These are phyloP conservation scores for Galerucella nymphaeae DNA, from an alignment of 2,888 invertebrate species.

Conservation along the genomic window DNA sequence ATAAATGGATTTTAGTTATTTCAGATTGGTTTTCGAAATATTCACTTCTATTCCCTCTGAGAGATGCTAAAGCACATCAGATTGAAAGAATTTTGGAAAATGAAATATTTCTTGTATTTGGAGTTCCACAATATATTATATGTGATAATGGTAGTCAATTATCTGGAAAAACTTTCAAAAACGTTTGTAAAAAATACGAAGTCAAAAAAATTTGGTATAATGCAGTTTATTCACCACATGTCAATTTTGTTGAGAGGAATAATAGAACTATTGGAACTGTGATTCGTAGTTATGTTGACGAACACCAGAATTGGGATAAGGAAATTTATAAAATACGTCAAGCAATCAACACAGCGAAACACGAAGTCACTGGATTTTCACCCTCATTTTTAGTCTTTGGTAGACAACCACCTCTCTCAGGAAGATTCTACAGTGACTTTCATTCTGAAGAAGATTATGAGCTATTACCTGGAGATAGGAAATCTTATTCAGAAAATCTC, in stretches of 20 bases:
- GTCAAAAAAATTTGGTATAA: conserved; percentile 44
- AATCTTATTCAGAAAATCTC: too few species aligned
- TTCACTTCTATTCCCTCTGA: too few species aligned
- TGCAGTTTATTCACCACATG: conserved; percentile 54
- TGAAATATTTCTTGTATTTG: conserved; percentile 6
- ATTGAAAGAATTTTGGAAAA: conserved; percentile 40
- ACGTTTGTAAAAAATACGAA: conserved; percentile 26
- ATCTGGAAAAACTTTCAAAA: too few species aligned
- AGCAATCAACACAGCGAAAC: too few species aligned
- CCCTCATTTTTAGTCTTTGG: conserved; percentile 45
- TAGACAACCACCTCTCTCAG: conserved; percentile 28
- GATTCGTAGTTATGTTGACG: too few species aligned
- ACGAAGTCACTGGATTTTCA: too few species aligned
- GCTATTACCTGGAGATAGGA: too few species aligned
- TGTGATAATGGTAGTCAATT: conserved; percentile 45
- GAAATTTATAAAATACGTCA: conserved; percentile 49
- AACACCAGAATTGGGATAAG: too few species aligned
- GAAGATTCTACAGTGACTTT: conserved; percentile 27
- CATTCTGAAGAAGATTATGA: conserved; percentile 12
- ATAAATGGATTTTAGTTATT: too few species aligned
- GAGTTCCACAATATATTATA: conserved; percentile 42
- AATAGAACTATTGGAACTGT: conserved; percentile 53
- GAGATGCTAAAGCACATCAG: conserved; percentile 30
- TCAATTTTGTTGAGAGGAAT: conserved; percentile 54
- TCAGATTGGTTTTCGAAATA: too few species aligned